Evolutionary conservation across 2,113 vertebrate genomes (phyloP).

Genomic region (Callospermophilus lateralis): DNA sequence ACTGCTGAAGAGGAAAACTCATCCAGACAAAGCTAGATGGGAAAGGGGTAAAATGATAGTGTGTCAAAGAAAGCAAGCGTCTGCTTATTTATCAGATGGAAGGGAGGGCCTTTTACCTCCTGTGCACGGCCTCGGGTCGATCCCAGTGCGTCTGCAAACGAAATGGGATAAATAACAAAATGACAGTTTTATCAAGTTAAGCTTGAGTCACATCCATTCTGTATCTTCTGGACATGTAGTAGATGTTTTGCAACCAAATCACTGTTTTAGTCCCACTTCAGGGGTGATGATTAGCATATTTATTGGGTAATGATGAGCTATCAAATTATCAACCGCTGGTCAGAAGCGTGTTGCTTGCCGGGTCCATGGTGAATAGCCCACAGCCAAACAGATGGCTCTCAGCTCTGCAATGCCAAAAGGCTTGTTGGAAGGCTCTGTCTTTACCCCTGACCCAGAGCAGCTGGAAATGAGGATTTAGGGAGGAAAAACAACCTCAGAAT

Average conservation of each 20-base stretch:
- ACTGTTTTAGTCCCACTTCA: conserved; percentile 73
- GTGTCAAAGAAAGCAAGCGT: neutral
- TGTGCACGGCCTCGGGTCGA: neutral
- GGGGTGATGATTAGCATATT: conserved; percentile 81
- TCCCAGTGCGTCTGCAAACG: neutral
- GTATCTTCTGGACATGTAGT: conserved; percentile 8
- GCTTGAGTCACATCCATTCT: neutral
- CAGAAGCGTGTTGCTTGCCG: conserved; percentile 57
- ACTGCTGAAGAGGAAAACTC: neutral
- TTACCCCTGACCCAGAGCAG: conserved; percentile 72
- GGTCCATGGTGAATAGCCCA: conserved; percentile 60
- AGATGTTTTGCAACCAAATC: conserved; percentile 76
- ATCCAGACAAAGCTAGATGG: neutral
- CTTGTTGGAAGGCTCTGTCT: conserved; percentile 67
- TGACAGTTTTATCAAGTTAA: conserved; percentile 52
- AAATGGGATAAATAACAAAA: conserved; percentile 26
- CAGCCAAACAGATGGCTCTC: conserved; percentile 80
- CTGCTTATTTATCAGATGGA: conserved; percentile 12
- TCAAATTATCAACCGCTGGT: conserved; percentile 76
- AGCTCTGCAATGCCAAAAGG: conserved; percentile 62
- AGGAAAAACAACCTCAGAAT: conserved; percentile 57
- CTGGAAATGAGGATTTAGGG: conserved; percentile 67
- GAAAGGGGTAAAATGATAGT: neutral
- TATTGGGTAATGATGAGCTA: conserved; percentile 84
- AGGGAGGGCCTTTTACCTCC: neutral